These are phyloP conservation scores for Lasioglossum zephyrum DNA, from an alignment of 2,888 invertebrate species.

Conservation along the genomic window DNA sequence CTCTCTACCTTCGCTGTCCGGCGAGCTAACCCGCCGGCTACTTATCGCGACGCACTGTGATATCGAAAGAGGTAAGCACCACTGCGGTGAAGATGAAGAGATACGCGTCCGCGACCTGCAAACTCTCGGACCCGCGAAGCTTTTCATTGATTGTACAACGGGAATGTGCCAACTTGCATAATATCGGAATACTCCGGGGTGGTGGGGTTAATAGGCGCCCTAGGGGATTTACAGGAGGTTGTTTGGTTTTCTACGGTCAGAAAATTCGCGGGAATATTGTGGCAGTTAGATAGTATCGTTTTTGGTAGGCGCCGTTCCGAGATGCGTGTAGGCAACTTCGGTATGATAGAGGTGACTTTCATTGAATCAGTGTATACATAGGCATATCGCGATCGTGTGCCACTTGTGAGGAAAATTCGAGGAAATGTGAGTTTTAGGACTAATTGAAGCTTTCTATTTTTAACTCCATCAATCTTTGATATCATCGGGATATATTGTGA, in stretches of 20 bases:
- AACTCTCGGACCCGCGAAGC: neutral
- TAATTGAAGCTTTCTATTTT: neutral
- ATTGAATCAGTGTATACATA: neutral
- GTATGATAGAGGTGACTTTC: neutral
- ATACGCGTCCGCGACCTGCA: neutral
- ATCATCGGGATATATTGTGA: neutral
- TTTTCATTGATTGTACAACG: neutral
- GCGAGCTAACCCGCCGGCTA: constrained; percentile 13
- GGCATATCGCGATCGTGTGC: neutral
- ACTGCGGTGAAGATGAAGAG: neutral
- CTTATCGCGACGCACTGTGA: constrained; percentile 44
- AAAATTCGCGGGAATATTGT: neutral
- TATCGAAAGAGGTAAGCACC: constrained; percentile 40
- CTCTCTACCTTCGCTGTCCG: neutral
- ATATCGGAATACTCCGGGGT: too few relatives aligned
- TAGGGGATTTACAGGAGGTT: neutral
- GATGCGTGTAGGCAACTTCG: too few relatives aligned
- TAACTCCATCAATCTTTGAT: neutral
- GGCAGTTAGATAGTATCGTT: neutral
- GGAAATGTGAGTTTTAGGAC: neutral
- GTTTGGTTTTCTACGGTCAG: neutral
- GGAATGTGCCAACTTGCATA: too few relatives aligned
- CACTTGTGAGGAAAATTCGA: neutral
- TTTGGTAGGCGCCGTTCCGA: neutral
- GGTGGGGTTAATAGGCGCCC: too few relatives aligned